Base-by-base conservation (phyloP, 2,113 vertebrate species). In the Machaerirhynchus nigripectus region DNA sequence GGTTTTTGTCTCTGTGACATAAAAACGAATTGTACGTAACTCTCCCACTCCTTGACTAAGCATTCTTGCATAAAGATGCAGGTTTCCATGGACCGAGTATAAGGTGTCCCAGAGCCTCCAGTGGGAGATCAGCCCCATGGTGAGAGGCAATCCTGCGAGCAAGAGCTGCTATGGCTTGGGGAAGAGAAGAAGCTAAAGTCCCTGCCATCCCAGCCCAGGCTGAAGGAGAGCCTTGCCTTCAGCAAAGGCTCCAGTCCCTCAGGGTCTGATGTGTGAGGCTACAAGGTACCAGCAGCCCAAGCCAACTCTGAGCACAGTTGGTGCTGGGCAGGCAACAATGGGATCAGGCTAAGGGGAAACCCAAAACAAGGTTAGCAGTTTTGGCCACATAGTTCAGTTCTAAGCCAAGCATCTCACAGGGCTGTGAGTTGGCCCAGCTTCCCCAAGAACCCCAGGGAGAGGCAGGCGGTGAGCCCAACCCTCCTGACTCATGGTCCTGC, bases 111-210 rank as follows among this genome's bases (percentile, higher is more conserved):
- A n/a, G 53, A 57, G 28, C 9, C 22, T 91, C 42, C 56, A 26
- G 40, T 3, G 9, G 31, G 31, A 89, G n/a, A 12, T 31, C 31
- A 61, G 9, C 8, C 37, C 55, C 16, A 3, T 2, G 33, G 31
- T 2, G 1, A 59, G 63, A 50, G 22, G 24, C 24, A 77, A 1
- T 24, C 42, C 77, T 11, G 2, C 0, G 1, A 27, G 17, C 6
- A 17, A 80, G 57, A 67, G 31, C 42, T 40, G 70, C 42, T 83
- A 35, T 42, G 71, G 49, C 35, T 16, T 10, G 30, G 19, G 28
- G 5, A 83, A 35, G 35, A 67, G 33, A 47, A 74, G 26, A 23
- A 44, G 27, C 22, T 52, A 0, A 78, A 70, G 46, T 24, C 15
- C 3, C 28, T 44, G 39, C 40, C 46, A 44, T 46, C 21, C 22